These are phyloP conservation scores for Spinibarbus caldwelli DNA, from an alignment of 2,797 vertebrate species.

Conservation along the genomic window DNA sequence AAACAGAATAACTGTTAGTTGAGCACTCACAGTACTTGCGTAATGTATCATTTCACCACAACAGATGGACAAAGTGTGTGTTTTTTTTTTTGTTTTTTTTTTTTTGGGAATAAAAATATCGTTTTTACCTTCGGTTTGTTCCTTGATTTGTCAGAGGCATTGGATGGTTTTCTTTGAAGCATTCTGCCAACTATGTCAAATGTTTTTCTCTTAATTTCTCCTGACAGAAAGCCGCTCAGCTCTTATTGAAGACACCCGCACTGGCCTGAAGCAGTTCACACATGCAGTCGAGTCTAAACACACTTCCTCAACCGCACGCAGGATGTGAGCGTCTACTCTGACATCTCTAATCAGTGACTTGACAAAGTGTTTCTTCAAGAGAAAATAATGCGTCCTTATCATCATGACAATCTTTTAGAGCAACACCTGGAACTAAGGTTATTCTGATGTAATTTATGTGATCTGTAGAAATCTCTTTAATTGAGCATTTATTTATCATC, in stretches of 20 bases:
- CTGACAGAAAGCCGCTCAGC: constrained; percentile 17
- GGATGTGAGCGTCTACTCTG: constrained; percentile 49
- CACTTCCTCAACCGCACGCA: constrained; percentile 58
- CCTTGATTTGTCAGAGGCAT: constrained; percentile 83
- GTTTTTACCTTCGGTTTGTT: constrained; percentile 82
- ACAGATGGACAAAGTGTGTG: neutral
- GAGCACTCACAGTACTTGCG: neutral
- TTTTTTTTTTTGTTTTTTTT: neutral
- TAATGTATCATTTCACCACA: neutral
- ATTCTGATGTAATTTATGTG: neutral
- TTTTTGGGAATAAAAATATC: neutral
- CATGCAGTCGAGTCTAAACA: constrained; percentile 2
- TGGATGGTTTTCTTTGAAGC: constrained; percentile 85
- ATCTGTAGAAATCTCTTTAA: neutral
- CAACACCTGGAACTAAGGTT: neutral
- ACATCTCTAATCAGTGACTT: constrained; percentile 38
- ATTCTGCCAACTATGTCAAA: constrained; percentile 67
- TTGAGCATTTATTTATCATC: neutral
- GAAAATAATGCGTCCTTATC: neutral
- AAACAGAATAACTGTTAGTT: neutral
- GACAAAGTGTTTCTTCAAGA: neutral
- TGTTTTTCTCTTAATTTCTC: constrained; percentile 17
- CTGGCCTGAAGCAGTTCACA: constrained; percentile 21
- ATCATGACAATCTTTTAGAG: neutral
- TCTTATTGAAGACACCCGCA: constrained; percentile 26